A percentile compares a stretch with the other conserved stretches of the same genome.
Evolutionary conservation across 2,113 vertebrate genomes (phyloP).

Genomic region (Strix uralensis): DNA sequence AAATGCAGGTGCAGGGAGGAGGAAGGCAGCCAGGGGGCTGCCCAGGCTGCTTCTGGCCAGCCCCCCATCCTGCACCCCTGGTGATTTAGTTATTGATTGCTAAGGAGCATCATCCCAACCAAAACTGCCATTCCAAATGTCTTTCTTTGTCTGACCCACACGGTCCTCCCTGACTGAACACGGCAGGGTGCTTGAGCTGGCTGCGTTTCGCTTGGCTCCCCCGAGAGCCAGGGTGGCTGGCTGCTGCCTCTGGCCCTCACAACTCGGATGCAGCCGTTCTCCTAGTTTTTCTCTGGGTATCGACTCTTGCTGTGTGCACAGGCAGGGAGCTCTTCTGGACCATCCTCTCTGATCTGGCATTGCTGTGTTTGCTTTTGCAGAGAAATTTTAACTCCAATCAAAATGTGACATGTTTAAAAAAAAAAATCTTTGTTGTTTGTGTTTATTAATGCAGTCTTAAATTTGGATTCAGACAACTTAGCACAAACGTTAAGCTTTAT

Average conservation of each 20-base stretch:
- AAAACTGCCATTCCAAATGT: background rate
- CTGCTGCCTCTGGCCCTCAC: background rate
- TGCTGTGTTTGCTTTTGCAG: accelerated
- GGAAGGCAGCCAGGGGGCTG: background rate
- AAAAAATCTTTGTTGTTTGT: background rate
- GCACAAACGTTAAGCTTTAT: accelerated
- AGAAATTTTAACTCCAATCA: background rate
- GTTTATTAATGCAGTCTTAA: accelerated
- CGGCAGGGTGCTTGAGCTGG: background rate
- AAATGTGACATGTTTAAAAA: background rate
- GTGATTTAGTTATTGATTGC: background rate
- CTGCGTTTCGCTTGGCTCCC: background rate
- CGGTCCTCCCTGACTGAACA: accelerated
- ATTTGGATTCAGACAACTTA: background rate
- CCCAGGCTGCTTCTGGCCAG: background rate
- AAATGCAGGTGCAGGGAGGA: background rate
- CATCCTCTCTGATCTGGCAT: too few relatives aligned
- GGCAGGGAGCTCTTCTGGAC: background rate
- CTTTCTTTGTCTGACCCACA: background rate
- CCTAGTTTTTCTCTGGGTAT: background rate
- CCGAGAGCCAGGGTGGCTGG: accelerated
- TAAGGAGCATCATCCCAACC: accelerated
- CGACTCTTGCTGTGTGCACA: background rate
- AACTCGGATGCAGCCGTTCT: accelerated
- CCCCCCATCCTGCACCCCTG: background rate